These are phyloP conservation scores for Silurus asotus DNA, from an alignment of 2,113 vertebrate genomes.

Conservation along the genomic window DNA sequence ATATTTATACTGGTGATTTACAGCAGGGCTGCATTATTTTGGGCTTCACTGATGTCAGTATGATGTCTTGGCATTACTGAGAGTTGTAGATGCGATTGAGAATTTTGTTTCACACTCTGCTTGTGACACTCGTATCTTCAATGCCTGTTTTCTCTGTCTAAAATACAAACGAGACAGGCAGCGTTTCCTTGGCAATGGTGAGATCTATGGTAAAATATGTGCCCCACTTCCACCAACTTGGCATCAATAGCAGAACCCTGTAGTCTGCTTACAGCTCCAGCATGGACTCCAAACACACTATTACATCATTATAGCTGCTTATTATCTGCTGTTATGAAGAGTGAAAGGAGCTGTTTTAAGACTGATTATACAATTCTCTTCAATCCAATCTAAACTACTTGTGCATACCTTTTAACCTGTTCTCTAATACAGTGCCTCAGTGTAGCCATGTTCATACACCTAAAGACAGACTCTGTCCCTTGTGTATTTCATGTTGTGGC, in stretches of 20 bases:
- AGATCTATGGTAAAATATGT: constrained; percentile 29
- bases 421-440: constrained; percentile 57
- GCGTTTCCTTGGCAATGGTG: constrained; percentile 44
- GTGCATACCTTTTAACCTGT: constrained; percentile 47
- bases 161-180: constrained; percentile 22
- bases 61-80: neutral
- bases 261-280: neutral
- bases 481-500: neutral
- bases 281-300: neutral
- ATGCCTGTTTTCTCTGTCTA: neutral
- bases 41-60: neutral
- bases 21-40: neutral
- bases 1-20: neutral
- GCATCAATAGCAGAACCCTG: constrained; percentile 34
- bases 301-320: constrained; percentile 4
- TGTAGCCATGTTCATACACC: constrained; percentile 52
- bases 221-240: constrained; percentile 42
- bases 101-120: neutral
- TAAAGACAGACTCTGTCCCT: constrained; percentile 1
- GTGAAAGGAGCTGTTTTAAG: neutral
- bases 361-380: constrained; percentile 25
- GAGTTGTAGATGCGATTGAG: constrained; percentile 8
- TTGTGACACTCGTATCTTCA: constrained; percentile 12
- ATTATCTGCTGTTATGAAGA: constrained; percentile 41
- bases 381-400: constrained; percentile 39